These are phyloP conservation scores for Choloepus hoffmanni DNA, from an alignment of 2,113 vertebrate genomes.

Conservation along the genomic window DNA sequence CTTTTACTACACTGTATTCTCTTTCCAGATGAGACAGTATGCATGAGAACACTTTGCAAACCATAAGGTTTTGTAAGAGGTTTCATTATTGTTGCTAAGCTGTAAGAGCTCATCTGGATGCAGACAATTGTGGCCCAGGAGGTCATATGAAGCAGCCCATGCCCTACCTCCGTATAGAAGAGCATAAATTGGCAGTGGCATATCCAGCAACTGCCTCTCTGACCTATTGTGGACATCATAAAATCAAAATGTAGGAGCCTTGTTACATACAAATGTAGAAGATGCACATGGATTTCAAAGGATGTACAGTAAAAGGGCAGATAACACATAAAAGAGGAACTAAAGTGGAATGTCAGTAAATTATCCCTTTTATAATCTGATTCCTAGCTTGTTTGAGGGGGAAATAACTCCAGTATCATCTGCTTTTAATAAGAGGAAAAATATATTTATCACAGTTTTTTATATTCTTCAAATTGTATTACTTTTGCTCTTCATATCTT, in stretches of 20 bases:
- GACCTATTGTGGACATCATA: no score
- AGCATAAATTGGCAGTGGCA: not conserved
- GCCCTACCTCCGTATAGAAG: not conserved
- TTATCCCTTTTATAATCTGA: not conserved
- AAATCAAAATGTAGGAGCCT: not conserved
- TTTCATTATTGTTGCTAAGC: not conserved
- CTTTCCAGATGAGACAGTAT: not conserved
- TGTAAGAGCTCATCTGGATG: not conserved
- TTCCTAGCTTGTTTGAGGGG: not conserved
- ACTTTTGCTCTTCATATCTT: not conserved
- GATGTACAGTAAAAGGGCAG: not conserved
- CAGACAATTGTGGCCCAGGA: not conserved
- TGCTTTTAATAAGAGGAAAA: not conserved
- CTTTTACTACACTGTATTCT: not conserved
- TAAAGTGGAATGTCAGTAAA: not conserved
- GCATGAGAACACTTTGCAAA: not conserved
- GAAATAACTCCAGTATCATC: not conserved
- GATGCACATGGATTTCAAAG: not conserved
- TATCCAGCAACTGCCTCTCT: not conserved
- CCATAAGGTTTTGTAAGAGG: not conserved
- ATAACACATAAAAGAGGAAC: not conserved
- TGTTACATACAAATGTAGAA: not conserved
- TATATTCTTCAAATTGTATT: slow-evolving; percentile 2
- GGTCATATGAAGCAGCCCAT: not conserved
- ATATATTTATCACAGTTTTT: not conserved